Evolutionary conservation across 2,113 vertebrate species (phyloP).

Genomic region (Prolemur simus): DNA sequence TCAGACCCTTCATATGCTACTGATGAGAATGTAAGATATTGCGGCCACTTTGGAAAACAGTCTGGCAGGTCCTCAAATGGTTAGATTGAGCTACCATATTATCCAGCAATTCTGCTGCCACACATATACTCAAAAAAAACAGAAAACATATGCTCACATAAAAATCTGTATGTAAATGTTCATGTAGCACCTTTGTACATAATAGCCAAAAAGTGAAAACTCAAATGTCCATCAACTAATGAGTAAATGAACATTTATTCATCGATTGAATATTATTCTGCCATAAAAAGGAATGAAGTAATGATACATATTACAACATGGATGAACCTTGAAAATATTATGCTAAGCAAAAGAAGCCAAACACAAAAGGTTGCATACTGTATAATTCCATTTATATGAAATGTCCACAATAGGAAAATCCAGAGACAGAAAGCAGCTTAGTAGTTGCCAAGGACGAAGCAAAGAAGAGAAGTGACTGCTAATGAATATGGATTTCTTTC

Average conservation of each 20-base stretch:
- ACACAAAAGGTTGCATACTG: not conserved
- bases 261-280: not conserved
- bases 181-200: not conserved
- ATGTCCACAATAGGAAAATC: not conserved
- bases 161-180: not conserved
- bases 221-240: not conserved
- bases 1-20: not conserved
- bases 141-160: not conserved
- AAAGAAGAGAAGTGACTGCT: not conserved
- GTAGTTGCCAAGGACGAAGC: not conserved
- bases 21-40: not conserved
- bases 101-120: not conserved
- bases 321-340: not conserved
- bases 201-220: not conserved
- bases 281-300: not conserved
- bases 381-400: not conserved
- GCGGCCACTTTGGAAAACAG: not conserved
- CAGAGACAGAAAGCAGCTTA: not conserved
- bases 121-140: not conserved
- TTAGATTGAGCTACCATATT: not conserved
- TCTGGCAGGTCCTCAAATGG: not conserved
- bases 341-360: not conserved
- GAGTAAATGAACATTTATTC: not conserved
- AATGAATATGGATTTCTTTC: not conserved
- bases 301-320: not conserved